Evolutionary conservation across 2,113 vertebrate genomes (phyloP), one percentile per base, ranked within the genome.

Genomic region (Tamias sibiricus): DNA sequence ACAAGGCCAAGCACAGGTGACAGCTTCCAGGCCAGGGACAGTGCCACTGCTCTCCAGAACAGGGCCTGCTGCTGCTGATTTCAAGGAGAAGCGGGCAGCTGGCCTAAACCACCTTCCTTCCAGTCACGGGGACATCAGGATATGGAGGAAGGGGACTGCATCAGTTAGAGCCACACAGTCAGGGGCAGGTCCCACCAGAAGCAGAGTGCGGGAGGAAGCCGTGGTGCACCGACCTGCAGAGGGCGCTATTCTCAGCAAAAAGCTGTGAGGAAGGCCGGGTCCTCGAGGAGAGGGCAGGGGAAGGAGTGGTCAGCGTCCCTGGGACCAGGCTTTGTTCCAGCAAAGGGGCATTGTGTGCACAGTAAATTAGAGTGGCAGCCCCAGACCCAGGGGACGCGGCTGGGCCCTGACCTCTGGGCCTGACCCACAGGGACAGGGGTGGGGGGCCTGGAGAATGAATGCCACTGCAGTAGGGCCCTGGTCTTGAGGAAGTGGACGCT

Each of bases 181-280:
- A 8, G 3, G 30, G 77, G 52, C 9, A 22, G 49, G 19, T 54
- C 54, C 54, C 54, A 54, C 13, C 54, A 19, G 54, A 49, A 54
- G 54, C 54, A 0, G 54, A 20, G 54, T 24, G 54, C 20, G 0
- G 14, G 20, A 7, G 20, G 54, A 57, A 44, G 13, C 10, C 11
- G 4, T 1, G 0, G 6, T 35, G 47, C 10, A 0, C 42, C 17
- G 28, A 12, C 59, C 59, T 76, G 40, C 0, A 42, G 66, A 35
- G 66, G 66, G 32, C 30, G 11, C 30, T 6, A 6, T 42, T 13
- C 62, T 35, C 47, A 14, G 62, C n/a, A 11, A 24, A 68, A 66
- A 30, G 11, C 32, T 62, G 19, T 26, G 59, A 32, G 14, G 26
- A 19, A 37, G 8, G n/a, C n/a, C n/a, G 54, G 17, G 20, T 6